phyloP scores from a whole-genome alignment of 2,888 invertebrate species.

The Megaustenia siamemsis region DNA sequence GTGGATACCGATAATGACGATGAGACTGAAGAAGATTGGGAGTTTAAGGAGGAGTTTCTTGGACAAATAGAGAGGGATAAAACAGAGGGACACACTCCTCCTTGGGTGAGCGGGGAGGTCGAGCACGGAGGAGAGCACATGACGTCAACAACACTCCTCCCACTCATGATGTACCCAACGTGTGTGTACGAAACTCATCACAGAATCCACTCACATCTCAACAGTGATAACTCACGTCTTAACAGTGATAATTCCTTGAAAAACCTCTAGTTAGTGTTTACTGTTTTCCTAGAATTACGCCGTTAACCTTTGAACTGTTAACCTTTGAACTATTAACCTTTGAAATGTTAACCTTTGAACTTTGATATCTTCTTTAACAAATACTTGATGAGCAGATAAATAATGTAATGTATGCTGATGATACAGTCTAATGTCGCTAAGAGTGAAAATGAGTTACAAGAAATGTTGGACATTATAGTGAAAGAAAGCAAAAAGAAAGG shows the following conservation, averaged over 20 bases:
- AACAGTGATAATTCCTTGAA: background rate
- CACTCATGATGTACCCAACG: conserved; percentile 21
- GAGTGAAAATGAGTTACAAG: too few relatives aligned
- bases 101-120: background rate
- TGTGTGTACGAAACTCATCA: conserved; percentile 54
- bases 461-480: too few relatives aligned
- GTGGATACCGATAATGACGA: background rate
- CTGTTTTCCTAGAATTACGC: too few relatives aligned
- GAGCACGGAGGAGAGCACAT: background rate
- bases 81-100: background rate
- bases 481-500: too few relatives aligned
- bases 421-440: too few relatives aligned
- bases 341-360: too few relatives aligned
- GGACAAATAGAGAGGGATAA: background rate
- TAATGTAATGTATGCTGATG: too few relatives aligned
- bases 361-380: too few relatives aligned
- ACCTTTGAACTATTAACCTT: too few relatives aligned
- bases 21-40: conserved; percentile 16
- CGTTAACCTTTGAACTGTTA: too few relatives aligned
- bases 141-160: background rate
- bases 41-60: background rate
- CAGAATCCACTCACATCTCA: background rate
- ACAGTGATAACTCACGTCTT: background rate
- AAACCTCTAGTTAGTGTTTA: background rate
- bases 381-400: too few relatives aligned